Percentiles rank a stretch among this genome's conserved stretches.
Conservation (phyloP, 2,113 vertebrate species). For the Pontoporia blainvillei region DNA sequence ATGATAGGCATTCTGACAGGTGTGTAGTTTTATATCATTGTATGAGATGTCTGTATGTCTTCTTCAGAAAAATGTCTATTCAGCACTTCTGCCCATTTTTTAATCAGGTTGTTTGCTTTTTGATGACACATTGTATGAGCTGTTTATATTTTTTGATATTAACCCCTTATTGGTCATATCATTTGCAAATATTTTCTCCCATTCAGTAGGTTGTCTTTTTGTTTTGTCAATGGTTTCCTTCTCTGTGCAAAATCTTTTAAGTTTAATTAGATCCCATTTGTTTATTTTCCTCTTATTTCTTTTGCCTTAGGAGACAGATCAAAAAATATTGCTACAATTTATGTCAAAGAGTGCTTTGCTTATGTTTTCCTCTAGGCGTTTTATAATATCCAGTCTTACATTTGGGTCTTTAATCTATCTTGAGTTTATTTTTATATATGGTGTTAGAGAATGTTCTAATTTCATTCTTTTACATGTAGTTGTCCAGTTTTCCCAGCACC, state of each 20-base stretch:
- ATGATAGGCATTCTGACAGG: not conserved
- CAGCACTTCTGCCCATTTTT: not conserved
- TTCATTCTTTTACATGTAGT: not conserved
- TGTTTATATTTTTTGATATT: not conserved
- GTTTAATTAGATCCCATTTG: not conserved
- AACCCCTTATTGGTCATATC: not conserved
- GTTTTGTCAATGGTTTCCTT: not conserved
- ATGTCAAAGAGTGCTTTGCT: not conserved
- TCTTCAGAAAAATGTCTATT: not conserved
- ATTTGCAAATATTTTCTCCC: not conserved
- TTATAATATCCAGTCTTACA: not conserved
- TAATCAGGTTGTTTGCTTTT: not conserved
- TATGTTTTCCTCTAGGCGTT: not conserved
- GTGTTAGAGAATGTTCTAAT: not conserved
- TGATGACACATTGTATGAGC: not conserved
- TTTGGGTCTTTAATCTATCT: not conserved
- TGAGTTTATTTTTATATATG: not conserved
- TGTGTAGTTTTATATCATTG: not conserved
- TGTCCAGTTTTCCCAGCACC: not conserved
- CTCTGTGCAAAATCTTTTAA: not conserved
- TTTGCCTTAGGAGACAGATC: not conserved
- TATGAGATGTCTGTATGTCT: not conserved
- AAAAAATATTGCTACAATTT: not conserved
- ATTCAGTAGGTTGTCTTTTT: not conserved
- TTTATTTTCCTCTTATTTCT: not conserved